A percentile compares a stretch with the other conserved stretches of the same genome.
Evolutionary conservation across 1,140 invertebrate genomes (phyloP).

Genomic region (Drosophila varians): DNA sequence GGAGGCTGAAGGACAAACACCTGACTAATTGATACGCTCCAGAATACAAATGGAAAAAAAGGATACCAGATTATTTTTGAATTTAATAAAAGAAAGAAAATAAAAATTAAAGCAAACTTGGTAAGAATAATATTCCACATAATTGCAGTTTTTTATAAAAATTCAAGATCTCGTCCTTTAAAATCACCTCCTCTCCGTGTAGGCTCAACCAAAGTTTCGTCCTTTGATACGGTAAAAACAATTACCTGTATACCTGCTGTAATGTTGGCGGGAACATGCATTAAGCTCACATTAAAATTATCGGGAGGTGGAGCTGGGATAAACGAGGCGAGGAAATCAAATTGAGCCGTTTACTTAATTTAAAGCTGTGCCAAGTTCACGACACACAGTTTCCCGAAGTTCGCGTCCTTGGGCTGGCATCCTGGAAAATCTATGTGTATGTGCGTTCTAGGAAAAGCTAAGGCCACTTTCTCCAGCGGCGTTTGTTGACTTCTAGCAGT

Average conservation of each 20-base stretch:
- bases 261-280: slow-evolving; percentile 3
- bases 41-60: slow-evolving; percentile 3
- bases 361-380: slow-evolving; percentile 36
- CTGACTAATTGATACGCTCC: slow-evolving; percentile 58
- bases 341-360: slow-evolving; percentile 45
- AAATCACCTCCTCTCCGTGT: neutral
- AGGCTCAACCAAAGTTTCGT: slow-evolving; percentile 8
- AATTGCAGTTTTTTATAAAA: too few species aligned
- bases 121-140: too few species aligned
- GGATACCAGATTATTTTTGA: neutral
- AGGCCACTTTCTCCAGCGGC: neutral
- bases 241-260: slow-evolving; percentile 28
- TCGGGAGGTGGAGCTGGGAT: slow-evolving; percentile 8
- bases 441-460: slow-evolving; percentile 34
- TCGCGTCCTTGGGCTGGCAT: slow-evolving; percentile 16
- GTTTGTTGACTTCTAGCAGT: slow-evolving; percentile 50
- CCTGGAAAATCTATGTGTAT: slow-evolving; percentile 3
- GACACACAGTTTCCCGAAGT: neutral
- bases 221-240: slow-evolving; percentile 22
- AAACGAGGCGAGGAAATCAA: slow-evolving; percentile 50
- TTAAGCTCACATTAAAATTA: slow-evolving; percentile 55
- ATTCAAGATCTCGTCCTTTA: too few species aligned
- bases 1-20: slow-evolving; percentile 46
- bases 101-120: too few species aligned
- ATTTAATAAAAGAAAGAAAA: neutral